Base-by-base conservation (phyloP, 1,140 invertebrate genomes). In the Nixonia krombeini region DNA sequence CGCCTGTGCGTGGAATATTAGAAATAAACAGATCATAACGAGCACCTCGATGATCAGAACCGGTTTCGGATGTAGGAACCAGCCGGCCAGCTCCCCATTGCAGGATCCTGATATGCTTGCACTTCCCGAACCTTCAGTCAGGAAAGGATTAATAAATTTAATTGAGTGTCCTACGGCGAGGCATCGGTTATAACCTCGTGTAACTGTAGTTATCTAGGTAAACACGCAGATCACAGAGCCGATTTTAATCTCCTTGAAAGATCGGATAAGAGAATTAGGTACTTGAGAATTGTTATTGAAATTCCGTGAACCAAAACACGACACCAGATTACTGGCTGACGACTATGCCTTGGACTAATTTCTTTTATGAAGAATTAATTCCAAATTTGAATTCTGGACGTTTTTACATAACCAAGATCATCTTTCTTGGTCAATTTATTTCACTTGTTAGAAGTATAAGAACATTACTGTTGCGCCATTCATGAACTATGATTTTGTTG, bases 11-110 rank as follows among this genome's bases (percentile, higher is more conserved):
- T 70, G 67, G 73, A 73, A 69, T 74, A 73, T 76, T 77, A 71
- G 75, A 74, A 74, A 71, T 67, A 74, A 77, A 73, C 65, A 68
- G 65, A 69, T 72, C 70, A 72, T 72, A 72, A 72, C 70, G 64
- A 72, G 70, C 46, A 52, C 55, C 42, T 50, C 35, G 47, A 44
- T 46, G 37, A 46, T 23, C 26, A 57, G 29, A 68, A 68, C 65
- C 58, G 53, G 66, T 63, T 55, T 49, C 16, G 29, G 37, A 41
- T 35, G 31, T 23, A 44, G 37, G 38, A 53, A 42, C 49, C 50
- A 38, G 47, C 45, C 37, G 41, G 31, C 57, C 62, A 49, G 67
- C 63, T 45, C 31, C 40, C 13, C 40, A 42, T 64, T 61, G 51
- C 56, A 47, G 42, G 55, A 57, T 25, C 38, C 49, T 44, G 44